Conservation (phyloP, 1,140 invertebrate genomes). For the Halictus rubicundus region DNA sequence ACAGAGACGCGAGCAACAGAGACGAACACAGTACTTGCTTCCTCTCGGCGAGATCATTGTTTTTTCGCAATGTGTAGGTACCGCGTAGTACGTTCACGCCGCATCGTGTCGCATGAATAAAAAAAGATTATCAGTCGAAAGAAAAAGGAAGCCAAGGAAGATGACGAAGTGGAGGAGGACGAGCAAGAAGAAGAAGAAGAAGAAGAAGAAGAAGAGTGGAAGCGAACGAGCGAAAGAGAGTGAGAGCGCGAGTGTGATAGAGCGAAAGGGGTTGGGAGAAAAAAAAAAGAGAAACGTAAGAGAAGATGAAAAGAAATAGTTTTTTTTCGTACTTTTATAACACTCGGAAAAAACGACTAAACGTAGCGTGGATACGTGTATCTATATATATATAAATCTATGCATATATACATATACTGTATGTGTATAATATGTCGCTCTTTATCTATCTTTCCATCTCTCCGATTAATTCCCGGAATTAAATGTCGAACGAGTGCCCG, state of each 20-base stretch:
- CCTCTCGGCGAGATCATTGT: slow-evolving; percentile 48
- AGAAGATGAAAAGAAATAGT: slow-evolving; percentile 17
- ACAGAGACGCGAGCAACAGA: background rate
- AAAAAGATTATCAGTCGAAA: background rate
- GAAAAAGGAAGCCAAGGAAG: too few relatives aligned
- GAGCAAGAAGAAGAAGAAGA: too few relatives aligned
- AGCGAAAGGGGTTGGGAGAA: background rate
- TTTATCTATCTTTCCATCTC: slow-evolving; percentile 1
- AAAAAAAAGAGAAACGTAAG: too few relatives aligned
- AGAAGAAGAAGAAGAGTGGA: background rate
- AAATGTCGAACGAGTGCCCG: slow-evolving; percentile 28
- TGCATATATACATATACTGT: slow-evolving; percentile 24
- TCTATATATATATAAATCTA: background rate
- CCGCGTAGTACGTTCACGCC: background rate
- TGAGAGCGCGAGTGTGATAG: background rate
- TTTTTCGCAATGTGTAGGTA: slow-evolving; percentile 56
- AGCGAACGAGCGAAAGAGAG: too few relatives aligned
- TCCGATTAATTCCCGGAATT: slow-evolving; percentile 16
- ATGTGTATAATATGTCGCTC: slow-evolving; percentile 41
- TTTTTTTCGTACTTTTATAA: slow-evolving; percentile 64
- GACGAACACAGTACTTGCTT: slow-evolving; percentile 45
- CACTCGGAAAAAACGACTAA: slow-evolving; percentile 31
- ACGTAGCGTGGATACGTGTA: slow-evolving; percentile 41
- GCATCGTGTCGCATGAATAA: too few relatives aligned
- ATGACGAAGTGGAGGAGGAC: too few relatives aligned